phyloP scores from a whole-genome alignment of 2,113 vertebrate species.

The Gopherus evgoodei region DNA sequence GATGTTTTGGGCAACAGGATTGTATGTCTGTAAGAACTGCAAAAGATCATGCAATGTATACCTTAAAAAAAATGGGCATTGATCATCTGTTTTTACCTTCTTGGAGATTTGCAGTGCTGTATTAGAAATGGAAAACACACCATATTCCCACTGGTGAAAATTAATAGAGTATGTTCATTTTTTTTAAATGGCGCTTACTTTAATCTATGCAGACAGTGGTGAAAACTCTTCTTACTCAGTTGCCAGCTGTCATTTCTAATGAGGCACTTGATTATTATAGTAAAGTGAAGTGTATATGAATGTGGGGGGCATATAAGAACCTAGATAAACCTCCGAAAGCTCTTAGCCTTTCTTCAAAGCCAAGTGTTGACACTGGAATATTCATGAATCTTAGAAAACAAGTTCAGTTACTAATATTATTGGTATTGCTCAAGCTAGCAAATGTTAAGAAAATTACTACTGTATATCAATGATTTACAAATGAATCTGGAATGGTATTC shows the following conservation, averaged over 20 bases:
- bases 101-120: neutral
- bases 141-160: too few relatives aligned
- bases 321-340: neutral
- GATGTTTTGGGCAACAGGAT: neutral
- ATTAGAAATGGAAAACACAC: neutral
- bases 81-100: neutral
- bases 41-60: neutral
- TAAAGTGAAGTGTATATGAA: neutral
- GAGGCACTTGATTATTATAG: neutral
- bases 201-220: neutral
- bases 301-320: neutral
- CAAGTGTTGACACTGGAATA: neutral
- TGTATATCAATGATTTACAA: neutral
- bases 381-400: neutral
- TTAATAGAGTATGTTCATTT: neutral
- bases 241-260: neutral
- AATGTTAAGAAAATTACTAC: neutral
- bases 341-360: neutral
- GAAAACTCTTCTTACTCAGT: neutral
- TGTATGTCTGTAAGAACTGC: neutral
- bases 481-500: neutral
- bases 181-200: accelerated
- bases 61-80: neutral
- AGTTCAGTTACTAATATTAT: neutral
- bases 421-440: neutral